Evolutionary conservation across 1,140 invertebrate species (phyloP).

Genomic region (Cotesia vestalis): DNA sequence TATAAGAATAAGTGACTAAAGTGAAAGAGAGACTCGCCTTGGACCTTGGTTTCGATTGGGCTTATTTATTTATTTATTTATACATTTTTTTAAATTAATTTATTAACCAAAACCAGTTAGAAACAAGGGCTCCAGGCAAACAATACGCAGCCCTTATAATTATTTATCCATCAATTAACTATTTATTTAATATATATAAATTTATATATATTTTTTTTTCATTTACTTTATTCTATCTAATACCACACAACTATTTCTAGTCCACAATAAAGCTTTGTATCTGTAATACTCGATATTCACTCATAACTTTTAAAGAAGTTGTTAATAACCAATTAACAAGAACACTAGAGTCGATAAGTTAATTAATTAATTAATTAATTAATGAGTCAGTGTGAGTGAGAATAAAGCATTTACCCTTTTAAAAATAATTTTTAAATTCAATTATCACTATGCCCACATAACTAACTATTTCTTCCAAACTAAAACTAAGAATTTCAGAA

Average conservation of each 20-base stretch:
- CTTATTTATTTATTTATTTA: conserved; percentile 33
- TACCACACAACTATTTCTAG: neutral
- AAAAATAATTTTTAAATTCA: too few species aligned
- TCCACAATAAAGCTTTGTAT: too few species aligned
- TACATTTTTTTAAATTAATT: neutral
- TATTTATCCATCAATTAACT: conserved; percentile 20
- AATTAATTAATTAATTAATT: too few species aligned
- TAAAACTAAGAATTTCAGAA: too few species aligned
- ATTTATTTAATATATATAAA: neutral
- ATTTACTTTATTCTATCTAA: conserved; percentile 20
- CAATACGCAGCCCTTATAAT: conserved; percentile 33
- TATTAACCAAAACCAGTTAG: conserved; percentile 31
- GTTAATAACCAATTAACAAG: too few species aligned
- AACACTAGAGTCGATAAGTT: too few species aligned
- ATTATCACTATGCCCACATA: too few species aligned
- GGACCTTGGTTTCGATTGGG: conserved; percentile 39
- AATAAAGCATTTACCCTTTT: too few species aligned
- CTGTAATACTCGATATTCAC: too few species aligned
- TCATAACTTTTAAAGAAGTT: too few species aligned
- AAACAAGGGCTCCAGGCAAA: conserved; percentile 42
- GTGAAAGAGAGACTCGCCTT: conserved; percentile 22
- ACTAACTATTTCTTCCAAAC: too few species aligned
- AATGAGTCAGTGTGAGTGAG: too few species aligned
- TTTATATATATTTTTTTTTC: neutral
- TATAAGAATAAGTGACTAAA: conserved; percentile 20